phyloP scores from a whole-genome alignment of 2,888 invertebrate genomes.

The Lathronympha strigana region DNA sequence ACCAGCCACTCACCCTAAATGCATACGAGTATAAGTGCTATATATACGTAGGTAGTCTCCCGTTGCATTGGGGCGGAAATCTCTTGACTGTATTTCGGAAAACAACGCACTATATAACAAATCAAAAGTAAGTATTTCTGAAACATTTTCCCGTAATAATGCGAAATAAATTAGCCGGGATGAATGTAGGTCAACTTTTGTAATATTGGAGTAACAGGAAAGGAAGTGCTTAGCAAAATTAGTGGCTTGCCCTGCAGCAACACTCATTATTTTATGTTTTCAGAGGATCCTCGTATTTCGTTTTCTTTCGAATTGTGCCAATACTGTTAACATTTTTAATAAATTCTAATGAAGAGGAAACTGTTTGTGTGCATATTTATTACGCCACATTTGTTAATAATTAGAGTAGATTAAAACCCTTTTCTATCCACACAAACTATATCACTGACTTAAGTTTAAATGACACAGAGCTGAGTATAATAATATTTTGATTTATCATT shows the following conservation, averaged over 20 bases:
- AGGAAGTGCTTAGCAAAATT: slow-evolving; percentile 33
- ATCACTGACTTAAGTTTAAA: too few relatives aligned
- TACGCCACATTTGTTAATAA: too few relatives aligned
- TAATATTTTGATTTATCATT: too few relatives aligned
- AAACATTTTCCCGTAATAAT: slow-evolving; percentile 25
- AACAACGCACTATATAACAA: background rate
- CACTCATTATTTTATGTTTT: slow-evolving; percentile 17
- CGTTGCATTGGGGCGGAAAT: too few relatives aligned
- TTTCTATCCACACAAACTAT: too few relatives aligned
- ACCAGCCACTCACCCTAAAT: too few relatives aligned
- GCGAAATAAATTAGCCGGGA: slow-evolving; percentile 31
- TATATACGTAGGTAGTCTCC: too few relatives aligned
- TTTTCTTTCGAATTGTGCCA: background rate
- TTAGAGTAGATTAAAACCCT: too few relatives aligned
- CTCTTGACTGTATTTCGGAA: background rate
- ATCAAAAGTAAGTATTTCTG: background rate
- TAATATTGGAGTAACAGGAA: slow-evolving; percentile 29
- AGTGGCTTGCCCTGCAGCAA: slow-evolving; percentile 32
- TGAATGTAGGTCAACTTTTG: slow-evolving; percentile 38
- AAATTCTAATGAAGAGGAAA: too few relatives aligned
- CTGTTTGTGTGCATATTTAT: too few relatives aligned
- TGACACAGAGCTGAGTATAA: too few relatives aligned
- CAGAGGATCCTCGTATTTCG: slow-evolving; percentile 1
- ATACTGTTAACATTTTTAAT: background rate
- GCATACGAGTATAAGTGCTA: too few relatives aligned